phyloP scores from a whole-genome alignment of 2,113 vertebrate genomes.

The Camelus dromedarius region DNA sequence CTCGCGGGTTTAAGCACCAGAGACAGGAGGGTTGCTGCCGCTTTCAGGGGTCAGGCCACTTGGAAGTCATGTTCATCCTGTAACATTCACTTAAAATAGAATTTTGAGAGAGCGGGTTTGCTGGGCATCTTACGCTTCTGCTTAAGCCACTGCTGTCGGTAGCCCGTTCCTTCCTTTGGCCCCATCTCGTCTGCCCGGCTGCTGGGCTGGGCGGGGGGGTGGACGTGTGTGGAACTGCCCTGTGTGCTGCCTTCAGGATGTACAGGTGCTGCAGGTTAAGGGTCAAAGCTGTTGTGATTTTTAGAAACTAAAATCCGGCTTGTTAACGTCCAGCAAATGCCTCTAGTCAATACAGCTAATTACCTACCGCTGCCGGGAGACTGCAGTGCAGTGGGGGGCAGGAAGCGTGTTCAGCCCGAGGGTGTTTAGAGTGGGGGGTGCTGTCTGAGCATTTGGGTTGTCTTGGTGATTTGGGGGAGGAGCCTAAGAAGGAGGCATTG shows the following conservation, averaged over 20 bases:
- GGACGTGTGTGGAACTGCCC: neutral
- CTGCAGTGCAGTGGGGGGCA: too few species aligned
- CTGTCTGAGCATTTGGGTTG: neutral
- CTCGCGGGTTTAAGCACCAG: neutral
- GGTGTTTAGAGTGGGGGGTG: neutral
- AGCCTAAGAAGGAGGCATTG: neutral
- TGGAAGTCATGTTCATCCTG: neutral
- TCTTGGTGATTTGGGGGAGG: neutral
- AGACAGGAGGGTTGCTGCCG: neutral
- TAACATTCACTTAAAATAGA: neutral
- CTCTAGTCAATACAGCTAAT: neutral
- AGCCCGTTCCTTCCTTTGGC: neutral
- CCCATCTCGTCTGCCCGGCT: neutral
- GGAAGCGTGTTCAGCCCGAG: neutral
- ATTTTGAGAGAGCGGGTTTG: neutral
- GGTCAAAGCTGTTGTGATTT: neutral
- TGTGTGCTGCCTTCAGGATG: neutral
- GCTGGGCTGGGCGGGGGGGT: neutral
- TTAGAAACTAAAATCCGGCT: neutral
- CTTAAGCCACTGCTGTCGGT: neutral
- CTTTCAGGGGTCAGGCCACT: neutral
- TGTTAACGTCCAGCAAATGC: neutral
- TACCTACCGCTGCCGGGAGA: neutral
- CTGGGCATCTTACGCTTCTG: neutral
- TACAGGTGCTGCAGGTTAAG: neutral